Percentiles rank a stretch among this genome's conserved stretches.
These are phyloP conservation scores for Aphelenchoides fujianensis DNA, from an alignment of 1,140 invertebrate genomes.

Conservation along the genomic window DNA sequence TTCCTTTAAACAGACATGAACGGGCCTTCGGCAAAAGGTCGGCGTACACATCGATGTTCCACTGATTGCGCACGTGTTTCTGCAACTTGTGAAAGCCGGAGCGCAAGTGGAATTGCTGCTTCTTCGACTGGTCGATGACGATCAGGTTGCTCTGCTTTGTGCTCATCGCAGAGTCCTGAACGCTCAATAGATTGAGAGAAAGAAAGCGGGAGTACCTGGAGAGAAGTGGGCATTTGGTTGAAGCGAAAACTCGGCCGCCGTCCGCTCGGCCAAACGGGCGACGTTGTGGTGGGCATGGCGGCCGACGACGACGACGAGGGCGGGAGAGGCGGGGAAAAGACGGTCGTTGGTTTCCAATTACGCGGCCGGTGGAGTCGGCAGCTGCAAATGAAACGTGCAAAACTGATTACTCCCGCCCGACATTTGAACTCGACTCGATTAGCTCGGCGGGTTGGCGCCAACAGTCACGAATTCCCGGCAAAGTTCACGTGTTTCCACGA, in stretches of 20 bases:
- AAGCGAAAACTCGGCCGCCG: constrained; percentile 14
- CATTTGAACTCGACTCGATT: too few relatives aligned
- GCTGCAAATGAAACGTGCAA: too few relatives aligned
- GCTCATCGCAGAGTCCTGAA: constrained; percentile 3
- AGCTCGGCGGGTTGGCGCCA: too few relatives aligned
- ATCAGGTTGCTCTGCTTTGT: constrained; percentile 39
- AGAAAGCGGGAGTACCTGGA: constrained; percentile 10
- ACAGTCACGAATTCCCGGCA: too few relatives aligned
- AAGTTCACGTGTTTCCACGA: too few relatives aligned
- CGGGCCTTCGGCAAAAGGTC: neutral
- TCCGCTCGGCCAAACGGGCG: constrained; percentile 3
- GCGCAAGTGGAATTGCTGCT: constrained; percentile 52
- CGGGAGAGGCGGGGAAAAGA: too few relatives aligned
- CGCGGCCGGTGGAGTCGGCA: too few relatives aligned
- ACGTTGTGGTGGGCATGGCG: neutral
- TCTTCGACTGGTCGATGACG: constrained; percentile 59
- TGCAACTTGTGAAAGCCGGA: constrained; percentile 50
- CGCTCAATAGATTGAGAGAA: neutral
- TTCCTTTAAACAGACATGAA: constrained; percentile 69
- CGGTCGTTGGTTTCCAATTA: too few relatives aligned
- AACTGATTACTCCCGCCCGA: too few relatives aligned
- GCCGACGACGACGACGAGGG: too few relatives aligned
- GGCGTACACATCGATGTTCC: constrained; percentile 58
- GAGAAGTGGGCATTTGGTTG: constrained; percentile 18
- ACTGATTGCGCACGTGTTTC: constrained; percentile 46